A percentile compares a stretch with the other conserved stretches of the same genome.
phyloP scores from a whole-genome alignment of 1,140 invertebrate species.

The Diploscapter pachys region DNA sequence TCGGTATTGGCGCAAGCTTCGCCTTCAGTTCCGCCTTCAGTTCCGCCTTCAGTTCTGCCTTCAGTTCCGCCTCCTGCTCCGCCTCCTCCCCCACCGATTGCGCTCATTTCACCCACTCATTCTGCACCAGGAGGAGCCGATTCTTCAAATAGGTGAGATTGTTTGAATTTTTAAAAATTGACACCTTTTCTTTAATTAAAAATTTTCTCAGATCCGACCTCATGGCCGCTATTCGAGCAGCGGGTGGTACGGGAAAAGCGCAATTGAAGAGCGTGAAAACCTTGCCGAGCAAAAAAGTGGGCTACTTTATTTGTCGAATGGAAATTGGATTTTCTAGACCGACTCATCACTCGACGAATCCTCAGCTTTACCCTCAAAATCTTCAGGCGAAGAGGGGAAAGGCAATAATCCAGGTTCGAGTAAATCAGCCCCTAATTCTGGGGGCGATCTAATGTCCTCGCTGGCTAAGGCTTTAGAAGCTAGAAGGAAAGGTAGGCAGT shows the following conservation, averaged over 20 bases:
- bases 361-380: not conserved
- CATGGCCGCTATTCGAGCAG: constrained; percentile 28
- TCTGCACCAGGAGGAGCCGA: not conserved
- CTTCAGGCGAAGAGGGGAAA: constrained; percentile 2
- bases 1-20: constrained; percentile 8
- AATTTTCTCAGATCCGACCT: constrained; percentile 14
- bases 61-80: constrained; percentile 1
- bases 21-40: constrained; percentile 4
- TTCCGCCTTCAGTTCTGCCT: constrained; percentile 5
- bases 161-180: no score
- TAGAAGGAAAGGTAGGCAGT: constrained; percentile 20
- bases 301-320: not conserved
- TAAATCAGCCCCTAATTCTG: no score
- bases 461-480: constrained; percentile 32
- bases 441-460: constrained; percentile 20
- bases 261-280: constrained; percentile 15
- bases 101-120: not conserved
- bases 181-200: not conserved
- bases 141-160: no score
- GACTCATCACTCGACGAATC: not conserved
- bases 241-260: constrained; percentile 19
- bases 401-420: no score
- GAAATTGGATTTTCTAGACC: not conserved
- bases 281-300: not conserved
- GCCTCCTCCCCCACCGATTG: constrained; percentile 19